phyloP scores from a whole-genome alignment of 2,888 invertebrate species.

The Drosophila recens region DNA sequence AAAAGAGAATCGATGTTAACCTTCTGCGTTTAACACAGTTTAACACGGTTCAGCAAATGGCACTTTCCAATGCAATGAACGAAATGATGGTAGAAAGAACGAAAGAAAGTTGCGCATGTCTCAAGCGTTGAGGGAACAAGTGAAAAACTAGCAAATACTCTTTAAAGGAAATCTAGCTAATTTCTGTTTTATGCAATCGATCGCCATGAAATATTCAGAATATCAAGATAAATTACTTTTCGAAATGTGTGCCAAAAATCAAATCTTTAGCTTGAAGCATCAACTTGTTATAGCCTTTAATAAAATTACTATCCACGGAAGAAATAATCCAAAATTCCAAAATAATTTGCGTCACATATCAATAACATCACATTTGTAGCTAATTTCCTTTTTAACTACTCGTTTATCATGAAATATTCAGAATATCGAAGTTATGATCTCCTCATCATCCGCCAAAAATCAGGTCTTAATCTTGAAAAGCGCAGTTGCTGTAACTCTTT shows the following conservation, averaged over 20 bases:
- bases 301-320: background rate
- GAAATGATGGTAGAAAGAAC: conserved; percentile 6
- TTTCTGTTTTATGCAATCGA: background rate
- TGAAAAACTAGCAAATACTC: background rate
- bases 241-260: background rate
- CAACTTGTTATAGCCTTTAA: no score
- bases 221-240: background rate
- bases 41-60: conserved; percentile 73
- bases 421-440: background rate
- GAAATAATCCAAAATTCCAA: background rate
- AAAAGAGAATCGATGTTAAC: conserved; percentile 21
- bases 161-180: background rate
- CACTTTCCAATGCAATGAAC: conserved; percentile 61
- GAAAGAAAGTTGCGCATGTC: conserved; percentile 46
- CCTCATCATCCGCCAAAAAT: background rate
- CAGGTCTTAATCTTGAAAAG: background rate
- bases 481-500: background rate
- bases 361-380: no score
- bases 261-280: background rate
- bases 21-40: conserved; percentile 68
- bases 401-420: background rate
- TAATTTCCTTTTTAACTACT: background rate
- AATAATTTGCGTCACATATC: background rate
- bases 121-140: background rate
- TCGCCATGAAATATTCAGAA: background rate